Percentiles rank a stretch among this genome's conserved stretches.
These are phyloP conservation scores for Helicolenus hilgendorfi DNA, from an alignment of 2,797 vertebrate genomes.

Conservation along the genomic window DNA sequence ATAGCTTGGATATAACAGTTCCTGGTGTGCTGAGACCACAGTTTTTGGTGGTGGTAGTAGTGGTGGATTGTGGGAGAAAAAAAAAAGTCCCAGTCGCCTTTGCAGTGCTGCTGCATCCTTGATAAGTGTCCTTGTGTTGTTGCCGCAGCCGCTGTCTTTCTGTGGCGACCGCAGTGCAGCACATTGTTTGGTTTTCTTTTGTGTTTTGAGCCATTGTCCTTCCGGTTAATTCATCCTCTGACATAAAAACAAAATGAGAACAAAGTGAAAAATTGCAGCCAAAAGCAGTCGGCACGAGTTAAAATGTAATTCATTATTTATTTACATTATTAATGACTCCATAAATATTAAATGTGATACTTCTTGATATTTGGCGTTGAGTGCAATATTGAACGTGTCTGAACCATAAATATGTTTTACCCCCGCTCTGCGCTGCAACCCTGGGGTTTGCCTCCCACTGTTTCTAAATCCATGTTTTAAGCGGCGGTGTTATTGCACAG, in stretches of 20 bases:
- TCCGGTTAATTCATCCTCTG: conserved; percentile 41
- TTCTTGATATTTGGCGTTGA: conserved; percentile 9
- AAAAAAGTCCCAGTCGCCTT: conserved; percentile 28
- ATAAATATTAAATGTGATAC: conserved; percentile 11
- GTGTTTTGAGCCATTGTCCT: conserved; percentile 38
- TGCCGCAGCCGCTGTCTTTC: conserved; percentile 40
- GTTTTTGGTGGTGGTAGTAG: not conserved
- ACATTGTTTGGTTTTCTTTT: conserved; percentile 56
- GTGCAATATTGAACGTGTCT: conserved; percentile 9
- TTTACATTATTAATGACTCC: conserved; percentile 26
- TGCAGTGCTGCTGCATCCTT: conserved; percentile 56
- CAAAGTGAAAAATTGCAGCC: not conserved
- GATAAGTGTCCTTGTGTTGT: conserved; percentile 51
- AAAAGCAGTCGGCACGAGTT: not conserved
- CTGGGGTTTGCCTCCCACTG: conserved; percentile 48
- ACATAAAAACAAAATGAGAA: conserved; percentile 21
- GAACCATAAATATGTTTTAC: conserved; percentile 5
- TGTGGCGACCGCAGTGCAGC: conserved; percentile 53
- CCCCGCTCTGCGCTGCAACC: conserved; percentile 7
- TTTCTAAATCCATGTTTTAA: conserved; percentile 47
- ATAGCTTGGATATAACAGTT: not conserved
- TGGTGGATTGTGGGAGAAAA: not conserved
- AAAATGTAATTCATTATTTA: conserved; percentile 3
- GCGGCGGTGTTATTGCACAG: conserved; percentile 58
- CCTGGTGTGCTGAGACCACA: conserved; percentile 32